Evolutionary conservation across 2,113 vertebrate genomes (phyloP), one percentile per base, ranked within the genome.

Genomic region (Bubalus kerabau): DNA sequence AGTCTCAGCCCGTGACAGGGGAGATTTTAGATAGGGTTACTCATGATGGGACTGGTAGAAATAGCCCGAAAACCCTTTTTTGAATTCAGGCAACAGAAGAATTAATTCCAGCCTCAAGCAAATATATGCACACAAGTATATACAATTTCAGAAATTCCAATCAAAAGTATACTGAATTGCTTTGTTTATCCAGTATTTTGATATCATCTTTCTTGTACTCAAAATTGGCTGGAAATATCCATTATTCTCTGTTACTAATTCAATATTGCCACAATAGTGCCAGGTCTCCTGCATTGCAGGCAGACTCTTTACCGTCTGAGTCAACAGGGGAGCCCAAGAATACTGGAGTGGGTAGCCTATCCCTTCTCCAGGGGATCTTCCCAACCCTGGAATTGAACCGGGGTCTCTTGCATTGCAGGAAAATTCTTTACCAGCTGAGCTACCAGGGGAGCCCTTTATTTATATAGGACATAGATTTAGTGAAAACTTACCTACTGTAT

Each of bases 1-100:
- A 64, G 9, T 5, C 12, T 85, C 28, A 2, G 19, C 7, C 1
- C 3, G 0, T 43, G 74, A 52, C 3, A 19, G 8, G 60, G 14
- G 26, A 59, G n/a, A 12, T 46, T 57, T 43, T 80, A 94, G 3
- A 57, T 4, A 54, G 23, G 15, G n/a, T 40, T 90, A 46, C 62
- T 81, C 7, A 50, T 13, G 8, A 48, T 50, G 8, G 4, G 21
- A 23, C 82, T 36, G 13, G 13, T 28, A 50, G 23, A 84, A 67
- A 57, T 32, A 81, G 28, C 28, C 15, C 3, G 5, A 87, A 71
- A 1, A 87, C 1, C 71, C 0, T 1, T 57, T 50, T 48, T 62
- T 40, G 28, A 89, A 76, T 87, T 87, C 4, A 90, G 5, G 52
- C 2, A 50, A n/a, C 2, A 78, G 14, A 94, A 12, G 46, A 86